Percentiles rank a stretch among this genome's conserved stretches.
These are phyloP conservation scores for Sphaerophoria rueppellii DNA, from an alignment of 2,888 invertebrate species.

Conservation along the genomic window DNA sequence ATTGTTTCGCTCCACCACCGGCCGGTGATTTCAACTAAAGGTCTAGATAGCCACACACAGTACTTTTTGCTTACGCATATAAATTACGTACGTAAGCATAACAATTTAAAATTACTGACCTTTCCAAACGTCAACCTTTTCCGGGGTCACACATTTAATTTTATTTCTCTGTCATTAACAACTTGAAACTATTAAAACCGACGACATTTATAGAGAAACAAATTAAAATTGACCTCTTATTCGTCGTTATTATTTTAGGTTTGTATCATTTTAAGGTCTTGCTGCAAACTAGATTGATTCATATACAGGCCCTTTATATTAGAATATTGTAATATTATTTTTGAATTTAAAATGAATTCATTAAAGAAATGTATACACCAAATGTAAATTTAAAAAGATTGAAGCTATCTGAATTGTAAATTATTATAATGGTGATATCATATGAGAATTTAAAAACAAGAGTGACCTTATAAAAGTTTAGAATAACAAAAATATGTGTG, in stretches of 20 bases:
- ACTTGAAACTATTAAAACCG: not conserved
- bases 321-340: too few relatives aligned
- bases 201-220: not conserved
- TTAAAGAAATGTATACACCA: not conserved
- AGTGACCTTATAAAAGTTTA: slow-evolving; percentile 1
- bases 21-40: not conserved
- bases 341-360: too few relatives aligned
- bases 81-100: not conserved
- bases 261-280: too few relatives aligned
- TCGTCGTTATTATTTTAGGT: not conserved
- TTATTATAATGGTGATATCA: not conserved
- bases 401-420: not conserved
- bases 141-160: slow-evolving; percentile 3
- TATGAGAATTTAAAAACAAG: not conserved
- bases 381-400: not conserved
- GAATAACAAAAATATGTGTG: not conserved
- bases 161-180: slow-evolving; percentile 4
- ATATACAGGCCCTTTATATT: too few relatives aligned
- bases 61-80: not conserved
- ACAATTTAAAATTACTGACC: not conserved
- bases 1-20: not conserved
- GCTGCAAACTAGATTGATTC: too few relatives aligned
- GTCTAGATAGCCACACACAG: not conserved
- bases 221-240: slow-evolving; percentile 5
- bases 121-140: not conserved